phyloP scores from a whole-genome alignment of 2,888 invertebrate genomes.

The Liodrosophila aerea region DNA sequence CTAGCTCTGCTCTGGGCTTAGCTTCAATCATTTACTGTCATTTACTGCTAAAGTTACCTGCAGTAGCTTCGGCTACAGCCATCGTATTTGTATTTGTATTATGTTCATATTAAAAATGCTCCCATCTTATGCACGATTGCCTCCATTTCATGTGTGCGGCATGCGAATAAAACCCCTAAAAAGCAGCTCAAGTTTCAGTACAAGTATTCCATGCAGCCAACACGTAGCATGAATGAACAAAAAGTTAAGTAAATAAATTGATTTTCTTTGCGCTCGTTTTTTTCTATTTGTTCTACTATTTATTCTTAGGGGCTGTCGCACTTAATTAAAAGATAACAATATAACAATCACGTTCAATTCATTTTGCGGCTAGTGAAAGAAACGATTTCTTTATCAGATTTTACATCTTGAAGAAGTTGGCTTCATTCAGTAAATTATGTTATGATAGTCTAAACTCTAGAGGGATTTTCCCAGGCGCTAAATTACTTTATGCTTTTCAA shows the following conservation, averaged over 20 bases:
- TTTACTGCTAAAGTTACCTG: constrained; percentile 71
- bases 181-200: constrained; percentile 1
- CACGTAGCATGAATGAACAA: constrained; percentile 36
- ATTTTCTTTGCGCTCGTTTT: constrained; percentile 31
- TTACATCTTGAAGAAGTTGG: constrained; percentile 1
- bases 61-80: constrained; percentile 17
- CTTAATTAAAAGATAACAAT: constrained; percentile 57
- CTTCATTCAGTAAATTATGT: no score
- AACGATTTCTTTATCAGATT: not conserved
- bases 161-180: constrained; percentile 10
- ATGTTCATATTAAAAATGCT: constrained; percentile 48
- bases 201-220: constrained; percentile 28
- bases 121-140: constrained; percentile 64
- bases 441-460: no score
- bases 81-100: constrained; percentile 40
- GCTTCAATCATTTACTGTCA: constrained; percentile 79
- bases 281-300: no score
- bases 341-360: constrained; percentile 18
- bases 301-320: constrained; percentile 17
- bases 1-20: constrained; percentile 49
- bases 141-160: constrained; percentile 36
- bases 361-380: constrained; percentile 9
- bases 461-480: no score
- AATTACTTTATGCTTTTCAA: no score
- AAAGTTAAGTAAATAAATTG: constrained; percentile 59